Conservation (phyloP, 2,113 vertebrate genomes). For the Leptodactylus fuscus region DNA sequence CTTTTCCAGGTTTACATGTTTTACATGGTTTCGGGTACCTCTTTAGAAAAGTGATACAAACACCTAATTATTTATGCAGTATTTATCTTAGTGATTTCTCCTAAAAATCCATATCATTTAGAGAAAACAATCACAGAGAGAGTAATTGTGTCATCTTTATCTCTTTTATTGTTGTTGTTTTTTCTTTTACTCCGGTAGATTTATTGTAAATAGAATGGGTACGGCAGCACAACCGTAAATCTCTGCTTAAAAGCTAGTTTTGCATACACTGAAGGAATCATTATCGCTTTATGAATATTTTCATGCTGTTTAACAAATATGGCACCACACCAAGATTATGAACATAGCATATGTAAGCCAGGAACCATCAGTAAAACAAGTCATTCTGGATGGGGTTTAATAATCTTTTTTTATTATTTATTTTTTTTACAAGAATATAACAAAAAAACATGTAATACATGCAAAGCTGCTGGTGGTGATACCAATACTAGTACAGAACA, state of each 20-base stretch:
- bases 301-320: slow-evolving; percentile 75
- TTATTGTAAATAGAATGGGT: slow-evolving; percentile 58
- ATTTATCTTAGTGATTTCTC: slow-evolving; percentile 51
- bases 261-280: slow-evolving; percentile 75
- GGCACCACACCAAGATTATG: slow-evolving; percentile 69
- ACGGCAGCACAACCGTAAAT: slow-evolving; percentile 61
- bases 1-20: slow-evolving; percentile 15
- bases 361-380: slow-evolving; percentile 68
- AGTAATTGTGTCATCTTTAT: slow-evolving; percentile 63
- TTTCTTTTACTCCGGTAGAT: slow-evolving; percentile 42
- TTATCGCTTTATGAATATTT: slow-evolving; percentile 75
- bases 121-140: slow-evolving; percentile 54
- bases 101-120: slow-evolving; percentile 44
- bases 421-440: slow-evolving; percentile 22
- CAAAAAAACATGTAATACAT: neutral
- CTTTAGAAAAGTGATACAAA: slow-evolving; percentile 9
- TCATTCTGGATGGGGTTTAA: slow-evolving; percentile 67
- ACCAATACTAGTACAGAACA: neutral
- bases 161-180: slow-evolving; percentile 45
- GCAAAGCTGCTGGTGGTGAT: neutral
- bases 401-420: slow-evolving; percentile 50
- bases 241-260: slow-evolving; percentile 73
- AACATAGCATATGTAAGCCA: slow-evolving; percentile 70
- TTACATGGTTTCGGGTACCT: neutral
- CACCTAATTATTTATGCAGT: slow-evolving; percentile 40